A percentile compares a stretch with the other conserved stretches of the same genome.
Conservation (phyloP, 2,888 invertebrate genomes). For the Xylota sylvarum region DNA sequence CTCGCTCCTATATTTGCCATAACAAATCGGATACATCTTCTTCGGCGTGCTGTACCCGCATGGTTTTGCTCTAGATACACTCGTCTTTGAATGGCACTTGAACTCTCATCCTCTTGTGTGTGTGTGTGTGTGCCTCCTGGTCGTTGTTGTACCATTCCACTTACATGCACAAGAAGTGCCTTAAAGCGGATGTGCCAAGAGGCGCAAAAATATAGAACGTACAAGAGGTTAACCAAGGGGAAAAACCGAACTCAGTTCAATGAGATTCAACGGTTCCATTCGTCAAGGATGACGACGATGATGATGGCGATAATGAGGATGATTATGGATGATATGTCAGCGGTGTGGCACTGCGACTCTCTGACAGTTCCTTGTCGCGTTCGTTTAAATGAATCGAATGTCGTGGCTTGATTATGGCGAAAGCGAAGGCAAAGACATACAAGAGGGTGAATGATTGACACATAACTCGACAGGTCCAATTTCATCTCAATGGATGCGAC, state of each 20-base stretch:
- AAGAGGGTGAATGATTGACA: constrained; percentile 37
- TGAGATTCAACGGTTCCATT: constrained; percentile 38
- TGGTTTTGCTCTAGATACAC: constrained; percentile 40
- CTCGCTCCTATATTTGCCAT: constrained; percentile 21
- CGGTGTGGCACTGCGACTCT: constrained; percentile 39
- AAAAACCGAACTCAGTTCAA: constrained; percentile 63
- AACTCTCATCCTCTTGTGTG: constrained; percentile 23
- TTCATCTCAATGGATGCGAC: constrained; percentile 27
- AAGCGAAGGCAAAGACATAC: background rate
- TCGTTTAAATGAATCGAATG: constrained; percentile 54
- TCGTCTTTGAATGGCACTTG: constrained; percentile 63
- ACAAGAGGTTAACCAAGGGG: constrained; percentile 43
- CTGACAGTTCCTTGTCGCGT: constrained; percentile 62
- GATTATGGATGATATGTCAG: constrained; percentile 69
- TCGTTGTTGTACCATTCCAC: background rate
- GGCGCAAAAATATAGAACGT: constrained; percentile 57
- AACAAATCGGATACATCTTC: constrained; percentile 62
- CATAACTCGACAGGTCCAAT: constrained; percentile 58
- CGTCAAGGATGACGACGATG: constrained; percentile 24
- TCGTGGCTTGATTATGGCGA: constrained; percentile 27
- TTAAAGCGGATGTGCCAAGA: constrained; percentile 65
- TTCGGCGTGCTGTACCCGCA: constrained; percentile 29
- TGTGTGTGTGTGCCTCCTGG: constrained; percentile 16
- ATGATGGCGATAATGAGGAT: constrained; percentile 60
- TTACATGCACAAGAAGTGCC: constrained; percentile 43